Conservation (phyloP, 2,888 invertebrate species). For the Monopis laevigella region DNA sequence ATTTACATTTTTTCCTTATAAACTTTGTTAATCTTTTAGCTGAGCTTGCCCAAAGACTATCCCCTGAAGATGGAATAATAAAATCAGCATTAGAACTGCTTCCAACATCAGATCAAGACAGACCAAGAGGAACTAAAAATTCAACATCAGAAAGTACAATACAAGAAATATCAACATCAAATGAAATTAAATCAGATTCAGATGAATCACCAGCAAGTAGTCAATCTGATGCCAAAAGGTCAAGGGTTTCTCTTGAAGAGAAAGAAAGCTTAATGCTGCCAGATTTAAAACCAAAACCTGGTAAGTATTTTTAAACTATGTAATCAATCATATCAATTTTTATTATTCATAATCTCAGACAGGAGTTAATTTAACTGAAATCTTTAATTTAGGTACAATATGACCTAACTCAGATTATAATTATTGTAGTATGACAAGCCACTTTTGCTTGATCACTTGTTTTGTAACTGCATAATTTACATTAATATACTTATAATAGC, state of each 20-base stretch:
- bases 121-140: slow-evolving; percentile 68
- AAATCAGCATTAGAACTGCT: slow-evolving; percentile 83
- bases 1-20: too few relatives aligned
- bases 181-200: slow-evolving; percentile 15
- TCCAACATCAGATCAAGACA: slow-evolving; percentile 73
- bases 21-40: too few relatives aligned
- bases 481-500: too few relatives aligned
- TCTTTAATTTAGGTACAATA: too few relatives aligned
- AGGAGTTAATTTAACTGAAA: too few relatives aligned
- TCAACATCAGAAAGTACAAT: slow-evolving; percentile 25
- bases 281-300: slow-evolving; percentile 77
- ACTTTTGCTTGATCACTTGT: too few relatives aligned
- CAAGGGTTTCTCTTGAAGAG: slow-evolving; percentile 56
- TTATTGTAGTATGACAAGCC: too few relatives aligned
- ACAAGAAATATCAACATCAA: slow-evolving; percentile 20
- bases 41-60: slow-evolving; percentile 69
- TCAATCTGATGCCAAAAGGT: slow-evolving; percentile 28
- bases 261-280: slow-evolving; percentile 82
- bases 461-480: too few relatives aligned
- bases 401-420: too few relatives aligned
- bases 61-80: slow-evolving; percentile 80
- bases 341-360: too few relatives aligned
- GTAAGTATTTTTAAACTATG: slow-evolving; percentile 31
- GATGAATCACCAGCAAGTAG: not conserved
- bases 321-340: too few relatives aligned